Base-by-base conservation (phyloP, 37 sponge, comb jelly and placozoan species). In the Petrosia ficiformis region DNA sequence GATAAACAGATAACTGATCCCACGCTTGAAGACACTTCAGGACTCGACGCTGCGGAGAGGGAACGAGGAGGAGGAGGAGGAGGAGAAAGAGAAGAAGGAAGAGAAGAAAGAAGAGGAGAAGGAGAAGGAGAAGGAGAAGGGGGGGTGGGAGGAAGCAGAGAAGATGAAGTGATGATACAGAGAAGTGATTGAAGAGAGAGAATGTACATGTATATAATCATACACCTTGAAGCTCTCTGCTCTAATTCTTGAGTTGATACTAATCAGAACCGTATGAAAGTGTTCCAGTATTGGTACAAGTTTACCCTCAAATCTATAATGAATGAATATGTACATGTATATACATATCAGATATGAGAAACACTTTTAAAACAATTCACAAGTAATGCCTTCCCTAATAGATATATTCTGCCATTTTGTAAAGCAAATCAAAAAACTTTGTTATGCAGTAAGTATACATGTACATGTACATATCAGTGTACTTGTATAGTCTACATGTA, bases 1-100 rank as follows among this genome's bases (percentile, higher is more conserved):
- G 92, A 68, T 80, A 97, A 30, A 97, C 72, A 0, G 89, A 82
- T 83, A 88, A 78, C 48, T 79, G 80, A 43, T 89, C 82, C 86
- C 91, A 87, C 0, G 97, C 88, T 40, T 80, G 77, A 66, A 97
- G 67, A 25, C 84, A 84, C 0, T 65, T 59, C 80, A 90, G 68
- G 68, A 93, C 89, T 43, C 92, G 86, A 2, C 69, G 66, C 97
- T n/a, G n/a, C n/a, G n/a, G n/a, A n/a, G n/a, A 89, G 67, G 0
- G 67, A 38, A 48, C 8, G 48, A 74, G 52, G 24, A 29, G 24
- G 41, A 1, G 59, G 2, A 68, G 22, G 43, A 14, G 38, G 42
- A n/a, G 42, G 11, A 36, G n/a, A 34, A n/a, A 36, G 25, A 29
- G 43, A 70, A 35, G 56, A 35, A 72, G 5, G 52, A 28, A 72